phyloP scores from a whole-genome alignment of 2,113 vertebrate species.

The Oceanites oceanicus region DNA sequence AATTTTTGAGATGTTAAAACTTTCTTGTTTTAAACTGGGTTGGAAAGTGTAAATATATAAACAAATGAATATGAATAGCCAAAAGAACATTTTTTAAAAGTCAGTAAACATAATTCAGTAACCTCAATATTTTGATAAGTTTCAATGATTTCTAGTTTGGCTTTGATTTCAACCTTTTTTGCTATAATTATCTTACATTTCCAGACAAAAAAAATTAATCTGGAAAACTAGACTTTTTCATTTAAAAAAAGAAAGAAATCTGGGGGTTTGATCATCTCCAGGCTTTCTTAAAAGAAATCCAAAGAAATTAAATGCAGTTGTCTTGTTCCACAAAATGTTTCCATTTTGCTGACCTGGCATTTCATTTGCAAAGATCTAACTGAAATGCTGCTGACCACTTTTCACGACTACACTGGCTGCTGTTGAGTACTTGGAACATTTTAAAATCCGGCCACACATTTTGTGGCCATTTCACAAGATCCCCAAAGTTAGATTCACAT shows the following conservation, averaged over 20 bases:
- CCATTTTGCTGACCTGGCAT: slow-evolving; percentile 6
- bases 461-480: slow-evolving; percentile 26
- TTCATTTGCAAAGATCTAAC: background rate
- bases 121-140: background rate
- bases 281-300: background rate
- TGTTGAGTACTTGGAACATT: background rate
- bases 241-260: background rate
- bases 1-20: background rate
- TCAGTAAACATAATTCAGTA: background rate
- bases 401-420: background rate
- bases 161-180: background rate
- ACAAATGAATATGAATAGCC: background rate
- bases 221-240: background rate
- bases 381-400: slow-evolving; percentile 18
- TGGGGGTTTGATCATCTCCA: background rate
- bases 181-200: background rate
- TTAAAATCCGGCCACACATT: background rate
- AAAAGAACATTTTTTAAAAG: background rate
- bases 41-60: background rate
- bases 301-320: background rate
- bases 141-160: background rate
- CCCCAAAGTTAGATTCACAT: background rate
- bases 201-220: background rate
- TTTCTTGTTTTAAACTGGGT: background rate
- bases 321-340: background rate